Evolutionary conservation across 2,113 vertebrate species (phyloP), one percentile per base, ranked within the genome.

Genomic region (Egretta garzetta): DNA sequence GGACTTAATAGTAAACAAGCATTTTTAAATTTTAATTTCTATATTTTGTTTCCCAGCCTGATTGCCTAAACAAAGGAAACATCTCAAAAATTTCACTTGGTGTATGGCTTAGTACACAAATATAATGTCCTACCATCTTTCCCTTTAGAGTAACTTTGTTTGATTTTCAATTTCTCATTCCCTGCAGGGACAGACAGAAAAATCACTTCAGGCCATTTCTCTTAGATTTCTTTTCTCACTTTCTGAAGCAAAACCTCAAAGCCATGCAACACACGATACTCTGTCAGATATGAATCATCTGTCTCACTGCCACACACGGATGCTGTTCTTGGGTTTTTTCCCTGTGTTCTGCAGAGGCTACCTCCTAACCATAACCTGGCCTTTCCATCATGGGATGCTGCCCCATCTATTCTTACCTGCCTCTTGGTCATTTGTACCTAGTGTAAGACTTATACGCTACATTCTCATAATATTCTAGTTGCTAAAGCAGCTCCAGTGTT

Each of bases 191-290:
- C 9, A 55, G 32, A 47, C 22, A 80, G n/a, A 79, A 83, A 77
- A 71, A 80, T 45, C 1, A 1, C 47, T 81, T 86, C 50, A 55
- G 55, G 55, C 23, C 10, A 12, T 50, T 80, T 71, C 23, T 80
- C 23, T 92, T 17, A 66, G 27, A 23, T 45, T 12, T 79, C 70
- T 73, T 86, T 94, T 80, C 22, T 77, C 63, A 21, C 21, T 86
- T 62, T 49, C 20, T 86, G 80, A 66, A 88, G 26, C 10, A 67
- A 92, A 80, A 55, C 28, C 32, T 62, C 26, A 71, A 89, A 94
- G 59, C 32, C 4, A 47, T 80, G 6, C 28, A 56, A 28, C 2
- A 49, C 33, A 52, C 0, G 0, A 23, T 79, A 17, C 13, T 73
- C 30, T 32, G 37, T 39, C 27, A 76, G 21, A 37, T 45, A 24